Evolutionary conservation across 2,113 vertebrate genomes (phyloP).

Genomic region (Seriola aureovittata): DNA sequence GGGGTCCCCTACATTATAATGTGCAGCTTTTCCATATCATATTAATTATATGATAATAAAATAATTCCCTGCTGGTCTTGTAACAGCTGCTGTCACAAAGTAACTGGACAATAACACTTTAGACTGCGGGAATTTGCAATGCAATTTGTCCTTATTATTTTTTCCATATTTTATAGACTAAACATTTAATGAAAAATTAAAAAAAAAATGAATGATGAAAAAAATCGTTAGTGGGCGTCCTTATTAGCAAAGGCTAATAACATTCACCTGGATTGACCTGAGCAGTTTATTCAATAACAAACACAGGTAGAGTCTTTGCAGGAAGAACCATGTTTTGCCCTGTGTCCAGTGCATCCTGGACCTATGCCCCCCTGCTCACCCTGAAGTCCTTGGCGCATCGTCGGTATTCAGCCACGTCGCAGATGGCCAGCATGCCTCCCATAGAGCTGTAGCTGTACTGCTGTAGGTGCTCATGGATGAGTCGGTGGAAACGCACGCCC

Average conservation of each 20-base stretch:
- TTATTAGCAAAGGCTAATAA: background rate
- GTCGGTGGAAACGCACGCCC: constrained; percentile 97
- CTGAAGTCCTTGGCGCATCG: constrained; percentile 97
- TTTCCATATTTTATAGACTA: background rate
- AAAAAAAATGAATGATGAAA: too few relatives aligned
- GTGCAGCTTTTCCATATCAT: too few relatives aligned
- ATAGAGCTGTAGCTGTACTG: constrained; percentile 98
- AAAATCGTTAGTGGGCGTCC: background rate
- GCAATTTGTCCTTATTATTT: too few relatives aligned
- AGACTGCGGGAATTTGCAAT: too few relatives aligned
- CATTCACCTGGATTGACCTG: background rate
- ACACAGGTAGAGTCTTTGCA: constrained; percentile 13
- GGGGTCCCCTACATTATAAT: too few relatives aligned
- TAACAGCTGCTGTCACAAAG: background rate
- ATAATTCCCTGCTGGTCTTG: background rate
- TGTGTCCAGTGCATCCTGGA: constrained; percentile 51
- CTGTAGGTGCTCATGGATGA: constrained; percentile 97
- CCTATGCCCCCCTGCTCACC: constrained; percentile 74
- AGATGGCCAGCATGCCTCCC: constrained; percentile 99
- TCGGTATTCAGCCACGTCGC: constrained; percentile 97
- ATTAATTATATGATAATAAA: background rate
- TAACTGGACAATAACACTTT: background rate
- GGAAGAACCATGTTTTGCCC: constrained; percentile 43
- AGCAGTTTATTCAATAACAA: constrained; percentile 6
- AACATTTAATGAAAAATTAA: background rate